Evolutionary conservation across 2,888 invertebrate genomes (phyloP).

Genomic region (Micoletzkya japonica): DNA sequence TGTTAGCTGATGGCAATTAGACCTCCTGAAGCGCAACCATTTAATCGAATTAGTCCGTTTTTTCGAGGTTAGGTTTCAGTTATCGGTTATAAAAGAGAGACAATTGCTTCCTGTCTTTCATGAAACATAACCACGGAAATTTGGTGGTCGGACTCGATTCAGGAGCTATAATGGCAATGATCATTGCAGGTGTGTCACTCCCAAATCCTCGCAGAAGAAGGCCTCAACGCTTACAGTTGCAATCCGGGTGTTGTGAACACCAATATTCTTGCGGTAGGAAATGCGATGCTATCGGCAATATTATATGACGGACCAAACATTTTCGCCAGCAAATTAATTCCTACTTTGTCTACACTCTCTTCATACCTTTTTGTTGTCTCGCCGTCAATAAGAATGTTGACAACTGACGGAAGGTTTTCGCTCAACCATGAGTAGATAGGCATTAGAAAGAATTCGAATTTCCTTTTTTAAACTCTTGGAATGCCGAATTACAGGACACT

Average conservation of each 20-base stretch:
- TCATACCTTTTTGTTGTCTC: too few relatives aligned
- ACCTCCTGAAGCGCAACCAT: too few relatives aligned
- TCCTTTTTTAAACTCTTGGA: background rate
- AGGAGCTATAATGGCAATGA: background rate
- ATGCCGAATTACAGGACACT: constrained; percentile 4
- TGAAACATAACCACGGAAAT: background rate
- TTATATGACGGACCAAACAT: too few relatives aligned
- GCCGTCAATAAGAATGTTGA: too few relatives aligned
- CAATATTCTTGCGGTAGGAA: constrained; percentile 15
- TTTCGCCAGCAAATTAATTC: too few relatives aligned
- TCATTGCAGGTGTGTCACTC: constrained; percentile 13
- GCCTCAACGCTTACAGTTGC: constrained; percentile 4
- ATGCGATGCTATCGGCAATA: background rate
- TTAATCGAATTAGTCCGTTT: too few relatives aligned
- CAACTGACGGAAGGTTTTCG: too few relatives aligned
- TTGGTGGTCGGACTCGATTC: background rate
- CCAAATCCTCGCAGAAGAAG: background rate
- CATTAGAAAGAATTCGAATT: background rate
- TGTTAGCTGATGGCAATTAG: too few relatives aligned
- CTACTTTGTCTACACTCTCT: too few relatives aligned
- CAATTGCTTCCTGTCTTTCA: too few relatives aligned
- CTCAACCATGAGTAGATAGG: background rate
- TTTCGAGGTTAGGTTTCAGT: too few relatives aligned
- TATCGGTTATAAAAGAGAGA: too few relatives aligned
- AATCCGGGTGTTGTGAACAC: constrained; percentile 22